Percentiles rank a stretch among this genome's conserved stretches.
Conservation (phyloP, 2,113 vertebrate genomes). For the Sakesphorus luctuosus region DNA sequence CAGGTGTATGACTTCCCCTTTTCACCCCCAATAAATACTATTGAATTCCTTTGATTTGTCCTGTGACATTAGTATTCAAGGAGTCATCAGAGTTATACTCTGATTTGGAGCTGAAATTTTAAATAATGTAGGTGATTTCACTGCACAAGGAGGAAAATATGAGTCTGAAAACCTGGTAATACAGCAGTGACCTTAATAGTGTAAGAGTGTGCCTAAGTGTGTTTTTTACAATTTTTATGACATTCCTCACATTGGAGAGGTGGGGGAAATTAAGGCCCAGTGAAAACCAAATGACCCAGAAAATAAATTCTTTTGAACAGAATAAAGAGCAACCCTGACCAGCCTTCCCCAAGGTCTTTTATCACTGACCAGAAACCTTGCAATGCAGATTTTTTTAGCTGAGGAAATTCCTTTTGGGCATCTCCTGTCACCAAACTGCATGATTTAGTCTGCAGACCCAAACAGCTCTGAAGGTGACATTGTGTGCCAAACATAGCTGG, state of each 20-base stretch:
- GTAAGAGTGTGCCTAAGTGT: background rate
- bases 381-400: background rate
- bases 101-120: background rate
- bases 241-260: background rate
- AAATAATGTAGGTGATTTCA: background rate
- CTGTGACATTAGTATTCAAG: background rate
- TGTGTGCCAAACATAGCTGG: constrained; percentile 34
- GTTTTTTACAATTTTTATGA: background rate
- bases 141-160: background rate
- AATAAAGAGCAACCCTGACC: background rate
- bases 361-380: background rate
- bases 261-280: background rate
- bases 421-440: background rate
- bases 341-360: background rate
- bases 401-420: constrained; percentile 22
- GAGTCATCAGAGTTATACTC: background rate
- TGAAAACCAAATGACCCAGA: constrained; percentile 1
- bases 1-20: background rate
- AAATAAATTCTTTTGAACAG: background rate
- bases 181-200: background rate
- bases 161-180: background rate
- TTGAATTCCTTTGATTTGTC: background rate
- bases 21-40: background rate
- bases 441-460: constrained; percentile 1
- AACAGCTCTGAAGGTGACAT: constrained; percentile 45